Percentiles rank a stretch among this genome's conserved stretches.
These are phyloP conservation scores for Blera fallax DNA, from an alignment of 2,888 invertebrate species.

Conservation along the genomic window DNA sequence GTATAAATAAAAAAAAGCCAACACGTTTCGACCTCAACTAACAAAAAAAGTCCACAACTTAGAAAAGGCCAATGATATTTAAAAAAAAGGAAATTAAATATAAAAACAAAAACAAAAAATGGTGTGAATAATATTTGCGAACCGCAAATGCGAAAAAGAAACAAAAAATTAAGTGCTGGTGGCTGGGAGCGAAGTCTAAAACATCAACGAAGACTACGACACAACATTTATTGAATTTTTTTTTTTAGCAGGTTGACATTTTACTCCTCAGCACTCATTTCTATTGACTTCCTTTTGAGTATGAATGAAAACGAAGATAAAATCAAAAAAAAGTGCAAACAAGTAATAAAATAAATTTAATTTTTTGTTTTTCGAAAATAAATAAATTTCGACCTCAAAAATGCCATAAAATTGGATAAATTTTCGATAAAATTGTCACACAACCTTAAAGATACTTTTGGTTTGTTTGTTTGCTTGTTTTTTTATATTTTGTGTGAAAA, in stretches of 20 bases:
- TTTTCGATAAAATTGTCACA: constrained; percentile 2
- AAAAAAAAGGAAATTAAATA: not conserved
- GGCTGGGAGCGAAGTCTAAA: constrained; percentile 9
- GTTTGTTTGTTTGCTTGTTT: too few relatives aligned
- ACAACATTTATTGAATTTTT: not conserved
- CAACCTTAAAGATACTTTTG: constrained; percentile 10
- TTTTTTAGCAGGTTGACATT: constrained; percentile 10
- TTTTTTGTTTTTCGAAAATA: not conserved
- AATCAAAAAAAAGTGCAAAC: not conserved
- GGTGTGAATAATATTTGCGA: constrained; percentile 20
- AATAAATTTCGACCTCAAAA: not conserved
- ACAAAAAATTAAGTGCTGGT: not conserved
- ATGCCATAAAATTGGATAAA: constrained; percentile 4
- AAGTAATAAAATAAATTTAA: constrained; percentile 9
- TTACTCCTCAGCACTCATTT: not conserved
- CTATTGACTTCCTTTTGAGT: not conserved
- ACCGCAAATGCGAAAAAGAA: not conserved
- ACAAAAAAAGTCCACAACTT: not conserved
- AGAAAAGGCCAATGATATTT: not conserved
- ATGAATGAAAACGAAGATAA: not conserved
- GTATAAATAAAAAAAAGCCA: not conserved
- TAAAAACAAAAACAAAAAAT: not conserved
- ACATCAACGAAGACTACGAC: not conserved
- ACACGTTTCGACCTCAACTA: not conserved
- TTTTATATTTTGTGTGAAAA: not conserved